Percentiles rank a stretch among this genome's conserved stretches.
Conservation (phyloP, 2,888 invertebrate species). For the Hypomecis atomaria region DNA sequence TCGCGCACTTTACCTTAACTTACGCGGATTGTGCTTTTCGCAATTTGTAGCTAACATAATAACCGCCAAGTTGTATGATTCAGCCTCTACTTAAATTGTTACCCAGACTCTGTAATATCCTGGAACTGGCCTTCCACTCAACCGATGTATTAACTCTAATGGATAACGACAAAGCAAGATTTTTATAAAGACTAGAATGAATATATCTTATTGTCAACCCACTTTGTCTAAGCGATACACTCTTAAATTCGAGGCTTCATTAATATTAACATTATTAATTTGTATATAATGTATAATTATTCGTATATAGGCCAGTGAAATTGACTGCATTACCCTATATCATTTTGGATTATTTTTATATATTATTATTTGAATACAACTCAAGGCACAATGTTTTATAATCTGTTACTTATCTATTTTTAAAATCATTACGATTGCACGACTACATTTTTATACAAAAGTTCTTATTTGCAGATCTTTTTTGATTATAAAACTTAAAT, state of each 20-base stretch:
- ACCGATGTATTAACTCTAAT: conserved; percentile 40
- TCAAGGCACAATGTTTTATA: conserved; percentile 77
- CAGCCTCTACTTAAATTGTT: conserved; percentile 11
- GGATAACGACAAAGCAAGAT: conserved; percentile 67
- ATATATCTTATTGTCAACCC: conserved; percentile 80
- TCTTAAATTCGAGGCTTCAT: conserved; percentile 79
- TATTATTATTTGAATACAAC: conserved; percentile 72
- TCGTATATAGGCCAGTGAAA: conserved; percentile 74
- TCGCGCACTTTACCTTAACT: no score
- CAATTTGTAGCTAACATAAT: no score
- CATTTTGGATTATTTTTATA: conserved; percentile 60
- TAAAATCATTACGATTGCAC: conserved; percentile 63
- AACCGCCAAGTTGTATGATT: no score
- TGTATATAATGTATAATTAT: conserved; percentile 68
- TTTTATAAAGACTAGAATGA: conserved; percentile 76
- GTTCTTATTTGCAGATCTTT: conserved; percentile 75
- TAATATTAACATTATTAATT: conserved; percentile 55
- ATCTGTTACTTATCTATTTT: conserved; percentile 62
- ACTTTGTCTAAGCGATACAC: conserved; percentile 71
- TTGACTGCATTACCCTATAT: conserved; percentile 78
- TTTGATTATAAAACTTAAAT: conserved; percentile 58
- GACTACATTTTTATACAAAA: conserved; percentile 48
- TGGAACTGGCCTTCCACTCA: conserved; percentile 32
- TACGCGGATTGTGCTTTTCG: no score
- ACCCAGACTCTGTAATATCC: conserved; percentile 32